These are phyloP conservation scores for Pycnomerus fuliginosus DNA, from an alignment of 2,888 invertebrate genomes.

Conservation along the genomic window DNA sequence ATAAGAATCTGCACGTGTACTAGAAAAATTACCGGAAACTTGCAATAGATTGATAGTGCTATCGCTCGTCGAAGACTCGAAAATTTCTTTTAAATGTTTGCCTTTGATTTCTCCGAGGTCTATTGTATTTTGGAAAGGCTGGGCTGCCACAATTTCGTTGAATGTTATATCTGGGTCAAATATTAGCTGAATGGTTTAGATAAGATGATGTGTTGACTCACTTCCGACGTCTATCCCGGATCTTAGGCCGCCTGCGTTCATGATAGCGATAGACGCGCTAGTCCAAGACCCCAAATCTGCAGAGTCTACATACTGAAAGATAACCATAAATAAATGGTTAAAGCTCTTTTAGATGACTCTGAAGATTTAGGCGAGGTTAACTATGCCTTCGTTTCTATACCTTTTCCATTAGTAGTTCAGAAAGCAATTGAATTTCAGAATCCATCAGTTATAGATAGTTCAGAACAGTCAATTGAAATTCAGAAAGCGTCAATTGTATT, in stretches of 20 bases:
- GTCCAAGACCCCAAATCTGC: slow-evolving; percentile 61
- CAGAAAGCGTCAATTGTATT: no score
- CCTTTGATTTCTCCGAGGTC: slow-evolving; percentile 72
- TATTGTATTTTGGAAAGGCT: slow-evolving; percentile 77
- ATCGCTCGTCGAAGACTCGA: slow-evolving; percentile 58
- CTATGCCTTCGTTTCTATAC: no score
- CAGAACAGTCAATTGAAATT: no score
- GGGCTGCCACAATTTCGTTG: slow-evolving; percentile 65
- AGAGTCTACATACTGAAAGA: slow-evolving; percentile 54
- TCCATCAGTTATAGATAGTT: no score
- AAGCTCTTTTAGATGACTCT: no score
- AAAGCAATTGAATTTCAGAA: no score
- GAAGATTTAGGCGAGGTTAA: no score
- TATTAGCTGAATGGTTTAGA: background rate
- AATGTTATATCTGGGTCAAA: slow-evolving; percentile 64
- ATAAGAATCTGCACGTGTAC: no score
- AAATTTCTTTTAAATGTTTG: slow-evolving; percentile 60
- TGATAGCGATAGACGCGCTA: slow-evolving; percentile 64
- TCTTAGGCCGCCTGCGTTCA: slow-evolving; percentile 69
- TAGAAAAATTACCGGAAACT: slow-evolving; percentile 57
- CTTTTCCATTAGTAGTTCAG: no score
- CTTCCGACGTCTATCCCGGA: slow-evolving; percentile 64
- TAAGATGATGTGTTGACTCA: slow-evolving; percentile 38
- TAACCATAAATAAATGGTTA: no score
- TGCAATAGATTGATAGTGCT: slow-evolving; percentile 59